Conservation (phyloP, 2,888 invertebrate species). For the Drosophila silvestris region DNA sequence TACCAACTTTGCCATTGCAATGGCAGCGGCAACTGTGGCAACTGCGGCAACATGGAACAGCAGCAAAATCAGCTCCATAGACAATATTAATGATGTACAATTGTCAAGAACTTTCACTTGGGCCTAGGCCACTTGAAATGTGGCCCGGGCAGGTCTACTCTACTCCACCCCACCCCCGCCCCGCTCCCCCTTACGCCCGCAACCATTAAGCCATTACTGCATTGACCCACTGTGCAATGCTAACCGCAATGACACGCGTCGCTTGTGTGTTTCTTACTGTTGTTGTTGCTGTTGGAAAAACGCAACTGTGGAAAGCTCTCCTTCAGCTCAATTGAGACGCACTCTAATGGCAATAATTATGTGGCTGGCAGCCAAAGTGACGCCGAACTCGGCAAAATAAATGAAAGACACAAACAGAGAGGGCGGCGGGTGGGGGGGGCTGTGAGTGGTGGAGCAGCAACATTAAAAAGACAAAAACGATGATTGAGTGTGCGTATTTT, state of each 20-base stretch:
- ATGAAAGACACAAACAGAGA: slow-evolving; percentile 2
- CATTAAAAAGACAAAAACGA: slow-evolving; percentile 80
- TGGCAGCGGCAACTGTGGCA: slow-evolving; percentile 32
- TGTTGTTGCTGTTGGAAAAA: slow-evolving; percentile 4
- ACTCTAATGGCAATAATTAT: slow-evolving; percentile 80
- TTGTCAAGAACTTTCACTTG: slow-evolving; percentile 79
- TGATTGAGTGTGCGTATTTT: slow-evolving; percentile 80
- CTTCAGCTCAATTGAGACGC: slow-evolving; percentile 75
- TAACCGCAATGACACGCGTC: slow-evolving; percentile 78
- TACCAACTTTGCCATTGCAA: slow-evolving; percentile 60
- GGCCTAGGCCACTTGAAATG: slow-evolving; percentile 74
- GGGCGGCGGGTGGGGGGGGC: background rate
- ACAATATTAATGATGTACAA: slow-evolving; percentile 78
- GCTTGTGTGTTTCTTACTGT: slow-evolving; percentile 50
- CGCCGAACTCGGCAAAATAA: slow-evolving; percentile 34
- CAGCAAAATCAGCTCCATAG: slow-evolving; percentile 56
- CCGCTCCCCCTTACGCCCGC: too few relatives aligned
- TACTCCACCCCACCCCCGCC: background rate
- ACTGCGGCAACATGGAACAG: slow-evolving; percentile 20
- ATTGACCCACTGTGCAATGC: slow-evolving; percentile 62
- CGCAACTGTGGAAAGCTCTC: slow-evolving; percentile 44
- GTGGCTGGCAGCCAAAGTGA: slow-evolving; percentile 59
- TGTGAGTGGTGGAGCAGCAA: background rate
- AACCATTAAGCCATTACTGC: slow-evolving; percentile 9
- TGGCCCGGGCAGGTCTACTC: slow-evolving; percentile 54